Conservation (phyloP, 2,888 invertebrate genomes). For the Junonia oenone region DNA sequence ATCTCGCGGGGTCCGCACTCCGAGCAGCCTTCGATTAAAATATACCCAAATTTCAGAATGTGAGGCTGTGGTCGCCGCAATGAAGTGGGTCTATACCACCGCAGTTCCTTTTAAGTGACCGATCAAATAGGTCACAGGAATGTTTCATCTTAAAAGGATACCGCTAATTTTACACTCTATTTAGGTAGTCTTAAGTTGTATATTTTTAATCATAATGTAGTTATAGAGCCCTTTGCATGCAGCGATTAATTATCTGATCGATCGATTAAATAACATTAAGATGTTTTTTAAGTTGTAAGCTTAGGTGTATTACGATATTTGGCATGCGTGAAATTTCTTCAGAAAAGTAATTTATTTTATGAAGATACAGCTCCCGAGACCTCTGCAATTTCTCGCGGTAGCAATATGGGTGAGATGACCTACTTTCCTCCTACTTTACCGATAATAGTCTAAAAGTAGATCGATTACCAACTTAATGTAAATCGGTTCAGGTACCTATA, state of each 20-base stretch:
- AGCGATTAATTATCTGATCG: too few species aligned
- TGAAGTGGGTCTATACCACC: neutral
- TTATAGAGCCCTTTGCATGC: too few species aligned
- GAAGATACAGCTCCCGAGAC: neutral
- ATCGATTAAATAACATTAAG: too few species aligned
- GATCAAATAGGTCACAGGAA: neutral
- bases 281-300: too few species aligned
- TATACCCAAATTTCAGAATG: conserved; percentile 6
- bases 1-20: conserved; percentile 7
- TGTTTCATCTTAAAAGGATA: conserved; percentile 3
- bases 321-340: too few species aligned
- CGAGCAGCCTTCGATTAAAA: conserved; percentile 7
- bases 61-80: neutral
- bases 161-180: neutral
- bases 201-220: too few species aligned
- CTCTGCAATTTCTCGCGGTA: conserved; percentile 8
- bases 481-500: neutral
- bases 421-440: conserved; percentile 4
- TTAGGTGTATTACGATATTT: too few species aligned
- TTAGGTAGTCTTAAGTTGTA: too few species aligned
- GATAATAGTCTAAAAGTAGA: neutral
- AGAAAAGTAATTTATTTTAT: conserved; percentile 1
- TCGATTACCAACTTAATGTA: neutral
- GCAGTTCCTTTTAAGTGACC: neutral
- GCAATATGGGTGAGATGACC: conserved; percentile 16